Evolutionary conservation across 2,888 invertebrate species (phyloP).

Genomic region (Beris chalybata): DNA sequence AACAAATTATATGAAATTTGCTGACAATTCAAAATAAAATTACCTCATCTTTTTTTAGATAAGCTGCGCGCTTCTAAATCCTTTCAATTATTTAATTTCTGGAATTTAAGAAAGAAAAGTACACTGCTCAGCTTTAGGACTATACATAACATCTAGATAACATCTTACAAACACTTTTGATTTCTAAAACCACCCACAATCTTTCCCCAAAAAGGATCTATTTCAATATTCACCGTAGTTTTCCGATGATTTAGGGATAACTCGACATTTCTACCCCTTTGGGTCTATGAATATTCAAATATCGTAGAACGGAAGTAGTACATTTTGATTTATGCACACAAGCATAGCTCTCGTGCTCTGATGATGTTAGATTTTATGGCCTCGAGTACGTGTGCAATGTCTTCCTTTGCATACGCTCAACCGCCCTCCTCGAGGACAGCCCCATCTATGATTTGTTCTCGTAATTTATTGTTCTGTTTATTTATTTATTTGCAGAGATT

Average conservation of each 20-base stretch:
- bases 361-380: conserved; percentile 31
- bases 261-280: conserved; percentile 6
- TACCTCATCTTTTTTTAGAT: too few species aligned
- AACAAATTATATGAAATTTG: too few species aligned
- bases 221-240: conserved; percentile 3
- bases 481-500: conserved; percentile 32
- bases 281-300: conserved; percentile 39
- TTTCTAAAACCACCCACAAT: too few species aligned
- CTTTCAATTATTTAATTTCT: too few species aligned
- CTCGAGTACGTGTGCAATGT: conserved; percentile 35
- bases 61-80: too few species aligned
- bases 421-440: conserved; percentile 12
- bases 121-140: too few species aligned
- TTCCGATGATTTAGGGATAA: conserved; percentile 18
- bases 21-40: too few species aligned
- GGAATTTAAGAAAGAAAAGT: too few species aligned
- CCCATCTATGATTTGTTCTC: conserved; percentile 34
- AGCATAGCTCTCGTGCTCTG: conserved; percentile 6
- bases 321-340: conserved; percentile 54
- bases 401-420: conserved; percentile 35
- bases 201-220: background rate
- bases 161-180: too few species aligned
- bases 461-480: conserved; percentile 36
- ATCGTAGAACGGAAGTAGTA: conserved; percentile 41
- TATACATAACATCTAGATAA: too few species aligned